Percentiles rank a stretch among this genome's conserved stretches.
These are phyloP conservation scores for Pogonognathellus flavescens DNA, from an alignment of 1,140 invertebrate species.

Conservation along the genomic window DNA sequence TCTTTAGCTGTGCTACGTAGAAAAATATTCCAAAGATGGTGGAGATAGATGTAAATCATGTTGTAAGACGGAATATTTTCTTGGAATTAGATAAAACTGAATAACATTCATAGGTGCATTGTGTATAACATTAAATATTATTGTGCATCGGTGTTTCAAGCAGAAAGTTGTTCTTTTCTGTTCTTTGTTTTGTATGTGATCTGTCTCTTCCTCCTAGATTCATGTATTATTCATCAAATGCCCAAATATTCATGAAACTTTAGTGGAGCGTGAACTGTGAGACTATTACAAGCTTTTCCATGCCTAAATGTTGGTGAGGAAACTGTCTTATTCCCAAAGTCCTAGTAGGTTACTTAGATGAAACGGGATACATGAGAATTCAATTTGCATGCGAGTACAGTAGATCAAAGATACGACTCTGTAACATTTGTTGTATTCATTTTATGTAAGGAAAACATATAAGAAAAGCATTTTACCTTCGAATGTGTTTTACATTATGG, in stretches of 20 bases:
- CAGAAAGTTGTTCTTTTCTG: too few species aligned
- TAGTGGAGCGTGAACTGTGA: conserved; percentile 22
- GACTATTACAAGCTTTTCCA: conserved; percentile 4
- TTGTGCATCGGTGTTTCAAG: not conserved
- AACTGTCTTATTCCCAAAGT: not conserved
- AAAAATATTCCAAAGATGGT: not conserved
- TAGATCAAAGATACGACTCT: not conserved
- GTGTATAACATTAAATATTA: not conserved
- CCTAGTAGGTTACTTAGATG: not conserved
- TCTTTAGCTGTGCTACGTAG: too few species aligned
- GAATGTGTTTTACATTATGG: too few species aligned
- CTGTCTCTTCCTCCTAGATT: not conserved
- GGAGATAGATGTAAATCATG: not conserved
- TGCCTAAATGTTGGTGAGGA: not conserved
- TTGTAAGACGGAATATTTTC: not conserved
- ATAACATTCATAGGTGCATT: not conserved
- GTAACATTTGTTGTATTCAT: too few species aligned
- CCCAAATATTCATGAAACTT: conserved; percentile 21
- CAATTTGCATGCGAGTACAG: conserved; percentile 8
- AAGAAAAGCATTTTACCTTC: too few species aligned
- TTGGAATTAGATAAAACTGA: not conserved
- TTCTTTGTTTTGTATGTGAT: not conserved
- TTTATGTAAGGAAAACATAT: too few species aligned
- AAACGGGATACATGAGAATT: conserved; percentile 19
- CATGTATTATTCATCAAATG: conserved; percentile 3